These are phyloP conservation scores for Clangula hyemalis DNA, from an alignment of 2,797 vertebrate species.

Conservation along the genomic window DNA sequence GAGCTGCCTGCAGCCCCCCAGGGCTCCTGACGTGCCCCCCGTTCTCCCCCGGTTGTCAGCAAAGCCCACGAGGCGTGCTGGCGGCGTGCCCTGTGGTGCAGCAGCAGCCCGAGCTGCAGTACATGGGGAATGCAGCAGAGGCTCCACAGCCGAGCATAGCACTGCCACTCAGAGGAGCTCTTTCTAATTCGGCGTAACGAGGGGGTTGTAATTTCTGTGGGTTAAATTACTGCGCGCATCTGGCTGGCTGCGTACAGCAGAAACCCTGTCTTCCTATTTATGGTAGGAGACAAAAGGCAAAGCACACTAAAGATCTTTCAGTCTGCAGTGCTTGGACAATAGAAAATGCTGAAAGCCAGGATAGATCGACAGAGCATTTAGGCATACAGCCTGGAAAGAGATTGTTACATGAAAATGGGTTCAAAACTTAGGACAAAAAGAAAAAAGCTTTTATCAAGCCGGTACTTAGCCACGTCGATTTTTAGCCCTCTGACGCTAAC, in stretches of 20 bases:
- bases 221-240: rapidly evolving
- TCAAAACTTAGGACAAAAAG: neutral
- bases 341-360: too few species aligned
- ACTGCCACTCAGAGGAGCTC: neutral
- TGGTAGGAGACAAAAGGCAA: too few species aligned
- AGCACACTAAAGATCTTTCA: too few species aligned
- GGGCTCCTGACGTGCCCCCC: too few species aligned
- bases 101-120: too few species aligned
- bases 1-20: too few species aligned
- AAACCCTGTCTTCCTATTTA: neutral
- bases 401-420: neutral
- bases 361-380: rapidly evolving
- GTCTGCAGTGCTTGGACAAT: rapidly evolving
- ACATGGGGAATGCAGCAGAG: too few species aligned
- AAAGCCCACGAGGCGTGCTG: too few species aligned
- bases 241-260: rapidly evolving
- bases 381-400: too few species aligned
- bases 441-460: rapidly evolving
- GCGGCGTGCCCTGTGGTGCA: too few species aligned
- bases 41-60: too few species aligned
- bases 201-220: neutral
- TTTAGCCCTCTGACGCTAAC: neutral
- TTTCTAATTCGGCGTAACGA: rapidly evolving
- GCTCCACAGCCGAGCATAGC: neutral
- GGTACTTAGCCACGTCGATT: rapidly evolving